These are phyloP conservation scores for Protophormia terraenovae DNA, from an alignment of 2,888 invertebrate species.

Conservation along the genomic window DNA sequence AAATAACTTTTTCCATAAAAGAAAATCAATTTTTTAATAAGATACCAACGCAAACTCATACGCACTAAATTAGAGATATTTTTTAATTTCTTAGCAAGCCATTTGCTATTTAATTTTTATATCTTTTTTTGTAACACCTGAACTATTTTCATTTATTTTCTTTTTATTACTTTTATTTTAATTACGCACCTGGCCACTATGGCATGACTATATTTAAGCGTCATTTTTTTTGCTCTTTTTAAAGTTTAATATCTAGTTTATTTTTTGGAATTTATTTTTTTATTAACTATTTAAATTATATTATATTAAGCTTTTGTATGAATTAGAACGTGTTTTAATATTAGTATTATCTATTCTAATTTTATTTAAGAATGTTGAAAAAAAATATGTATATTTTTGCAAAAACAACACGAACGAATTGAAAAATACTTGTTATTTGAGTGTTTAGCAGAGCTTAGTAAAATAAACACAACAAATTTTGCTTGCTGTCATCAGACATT, in stretches of 20 bases:
- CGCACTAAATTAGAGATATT: background rate
- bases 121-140: too few species aligned
- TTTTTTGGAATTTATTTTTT: background rate
- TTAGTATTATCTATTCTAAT: background rate
- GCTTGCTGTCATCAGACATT: slow-evolving; percentile 54
- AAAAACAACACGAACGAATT: background rate
- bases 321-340: background rate
- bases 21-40: slow-evolving; percentile 13
- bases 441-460: slow-evolving; percentile 32
- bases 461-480: slow-evolving; percentile 53
- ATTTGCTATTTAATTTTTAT: too few species aligned
- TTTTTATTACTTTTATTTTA: slow-evolving; percentile 22
- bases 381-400: background rate
- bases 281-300: background rate
- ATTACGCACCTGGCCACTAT: slow-evolving; percentile 84
- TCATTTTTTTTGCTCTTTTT: slow-evolving; percentile 78
- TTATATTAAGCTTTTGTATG: background rate
- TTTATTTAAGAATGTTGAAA: background rate
- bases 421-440: slow-evolving; percentile 13
- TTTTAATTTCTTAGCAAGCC: too few species aligned
- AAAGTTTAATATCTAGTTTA: background rate
- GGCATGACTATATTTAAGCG: slow-evolving; percentile 89
- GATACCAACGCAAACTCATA: background rate
- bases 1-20: background rate
- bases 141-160: background rate